These are phyloP conservation scores for Drosophila pegasa DNA, from an alignment of 2,888 invertebrate genomes.

Conservation along the genomic window DNA sequence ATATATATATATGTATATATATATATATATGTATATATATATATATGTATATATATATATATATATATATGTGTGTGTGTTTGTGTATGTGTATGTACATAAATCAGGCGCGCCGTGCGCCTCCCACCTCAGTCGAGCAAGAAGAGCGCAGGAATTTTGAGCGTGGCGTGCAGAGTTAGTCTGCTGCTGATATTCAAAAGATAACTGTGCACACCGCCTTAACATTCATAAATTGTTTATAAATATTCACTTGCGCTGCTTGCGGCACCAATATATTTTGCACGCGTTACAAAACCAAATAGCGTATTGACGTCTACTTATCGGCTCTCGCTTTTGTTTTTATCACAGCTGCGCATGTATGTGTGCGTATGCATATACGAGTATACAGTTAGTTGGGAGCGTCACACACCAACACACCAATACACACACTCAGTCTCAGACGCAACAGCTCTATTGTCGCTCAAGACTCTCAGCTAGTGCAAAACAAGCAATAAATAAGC, in stretches of 20 bases:
- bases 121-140: conserved; percentile 22
- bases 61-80: background rate
- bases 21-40: background rate
- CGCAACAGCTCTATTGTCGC: conserved; percentile 10
- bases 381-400: conserved; percentile 8
- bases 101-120: conserved; percentile 45
- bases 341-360: conserved; percentile 38
- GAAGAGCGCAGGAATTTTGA: conserved; percentile 46
- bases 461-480: conserved; percentile 16
- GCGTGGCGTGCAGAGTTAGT: conserved; percentile 39
- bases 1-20: background rate
- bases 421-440: conserved; percentile 1
- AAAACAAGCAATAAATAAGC: conserved; percentile 26
- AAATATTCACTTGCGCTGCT: conserved; percentile 3
- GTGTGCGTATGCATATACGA: conserved; percentile 1
- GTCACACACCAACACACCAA: conserved; percentile 9
- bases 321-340: conserved; percentile 38
- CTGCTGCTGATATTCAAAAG: conserved; percentile 17
- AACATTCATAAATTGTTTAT: conserved; percentile 30
- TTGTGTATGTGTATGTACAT: conserved; percentile 6
- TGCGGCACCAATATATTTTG: conserved; percentile 34
- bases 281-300: conserved; percentile 53
- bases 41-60: conserved; percentile 1
- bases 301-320: conserved; percentile 43
- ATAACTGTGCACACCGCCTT: conserved; percentile 23